Base-by-base conservation (phyloP, 2,113 vertebrate genomes). In the Dromiciops gliroides region DNA sequence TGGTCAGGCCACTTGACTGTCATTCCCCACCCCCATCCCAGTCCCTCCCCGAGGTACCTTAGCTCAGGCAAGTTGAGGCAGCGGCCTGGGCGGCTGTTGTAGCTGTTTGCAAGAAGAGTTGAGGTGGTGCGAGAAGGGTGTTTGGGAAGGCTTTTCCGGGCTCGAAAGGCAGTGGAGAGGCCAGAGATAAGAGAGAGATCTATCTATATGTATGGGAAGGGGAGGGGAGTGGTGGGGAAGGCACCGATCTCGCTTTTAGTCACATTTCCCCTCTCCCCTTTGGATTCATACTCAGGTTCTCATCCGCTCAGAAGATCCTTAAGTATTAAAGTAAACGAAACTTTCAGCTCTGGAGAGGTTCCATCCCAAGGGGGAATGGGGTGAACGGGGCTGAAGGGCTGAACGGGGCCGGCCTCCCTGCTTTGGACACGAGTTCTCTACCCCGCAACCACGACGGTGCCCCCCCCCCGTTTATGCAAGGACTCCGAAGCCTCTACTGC, bases 11-110 rank as follows among this genome's bases (percentile, higher is more conserved):
- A 95, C 92, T 91, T 93, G 94, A 96, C 91, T 92, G 44, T 37
- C 31, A 47, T 90, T 75, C 60, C 37, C 60, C 60, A n/a, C 60
- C 60, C 90, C 91, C 14, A 25, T 14, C n/a, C 67, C 11, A 8
- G 75, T 49, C 52, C 47, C 93, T 91, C 53, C 94, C 90, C 0
- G 37, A 11, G 26, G 52, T 89, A 60, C 56, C 94, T 94, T 48
- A 2, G 95, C 93, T 94, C 92, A 89, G 94, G 95, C 97, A 94
- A 90, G 97, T 91, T 91, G 93, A 93, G 89, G 93, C 97, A 95
- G 93, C 92, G 94, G 91, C 95, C 44, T 8, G 75, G 90, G 24
- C 94, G 56, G 31, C 60, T 75, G 7, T 75, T 28, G 1, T 56
- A 56, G 31, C 60, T n/a, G 60, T n/a, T 67, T 37, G 60, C 14